Conservation (phyloP, 2,888 invertebrate genomes). For the Sympetrum striolatum region DNA sequence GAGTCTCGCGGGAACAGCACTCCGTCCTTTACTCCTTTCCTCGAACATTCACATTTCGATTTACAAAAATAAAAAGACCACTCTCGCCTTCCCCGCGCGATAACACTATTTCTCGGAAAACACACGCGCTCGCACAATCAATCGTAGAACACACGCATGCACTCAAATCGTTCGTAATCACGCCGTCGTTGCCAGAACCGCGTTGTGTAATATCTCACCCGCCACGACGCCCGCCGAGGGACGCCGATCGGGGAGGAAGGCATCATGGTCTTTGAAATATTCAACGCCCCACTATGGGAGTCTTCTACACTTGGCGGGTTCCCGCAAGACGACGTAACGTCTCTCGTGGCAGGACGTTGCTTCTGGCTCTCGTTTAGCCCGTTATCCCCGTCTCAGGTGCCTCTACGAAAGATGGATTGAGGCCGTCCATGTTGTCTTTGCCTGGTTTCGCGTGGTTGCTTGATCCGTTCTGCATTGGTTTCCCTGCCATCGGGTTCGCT, state of each 20-base stretch:
- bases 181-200: background rate
- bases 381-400: constrained; percentile 8
- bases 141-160: background rate
- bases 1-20: background rate
- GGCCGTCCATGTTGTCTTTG: constrained; percentile 49
- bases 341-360: background rate
- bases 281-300: background rate
- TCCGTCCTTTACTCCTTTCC: background rate
- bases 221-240: background rate
- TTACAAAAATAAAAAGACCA: constrained; percentile 3
- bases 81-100: background rate
- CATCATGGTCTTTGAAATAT: background rate
- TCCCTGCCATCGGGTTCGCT: constrained; percentile 46
- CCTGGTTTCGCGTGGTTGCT: constrained; percentile 51
- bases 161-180: background rate
- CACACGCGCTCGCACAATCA: background rate
- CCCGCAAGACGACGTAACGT: background rate
- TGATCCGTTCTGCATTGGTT: constrained; percentile 52
- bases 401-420: constrained; percentile 51
- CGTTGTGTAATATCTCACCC: background rate
- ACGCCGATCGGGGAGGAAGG: background rate
- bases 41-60: background rate
- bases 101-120: background rate
- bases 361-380: background rate
- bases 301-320: background rate